Percentiles rank a stretch among this genome's conserved stretches.
These are phyloP conservation scores for Macquaria australasica DNA, from an alignment of 2,113 vertebrate species.

Conservation along the genomic window DNA sequence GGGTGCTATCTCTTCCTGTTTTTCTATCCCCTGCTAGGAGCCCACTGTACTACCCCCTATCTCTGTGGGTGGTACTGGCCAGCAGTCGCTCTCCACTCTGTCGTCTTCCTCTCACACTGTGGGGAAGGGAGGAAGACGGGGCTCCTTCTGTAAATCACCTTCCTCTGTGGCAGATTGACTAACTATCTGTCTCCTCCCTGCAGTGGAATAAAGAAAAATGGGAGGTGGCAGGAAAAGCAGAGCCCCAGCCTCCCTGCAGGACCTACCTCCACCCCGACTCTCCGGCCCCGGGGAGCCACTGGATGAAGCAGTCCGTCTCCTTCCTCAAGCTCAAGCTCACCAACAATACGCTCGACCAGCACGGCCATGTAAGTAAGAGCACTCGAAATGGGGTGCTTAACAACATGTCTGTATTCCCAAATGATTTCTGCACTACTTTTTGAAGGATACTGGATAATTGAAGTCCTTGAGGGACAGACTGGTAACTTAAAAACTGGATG, in stretches of 20 bases:
- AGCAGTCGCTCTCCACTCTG: slow-evolving; percentile 51
- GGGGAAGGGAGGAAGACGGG: slow-evolving; percentile 45
- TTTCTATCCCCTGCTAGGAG: slow-evolving; percentile 83
- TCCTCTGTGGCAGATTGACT: slow-evolving; percentile 33
- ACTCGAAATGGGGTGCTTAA: neutral
- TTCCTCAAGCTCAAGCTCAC: slow-evolving; percentile 95
- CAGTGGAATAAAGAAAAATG: slow-evolving; percentile 96
- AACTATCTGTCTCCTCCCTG: slow-evolving; percentile 49
- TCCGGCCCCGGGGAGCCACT: slow-evolving; percentile 92
- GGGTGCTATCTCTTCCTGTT: slow-evolving; percentile 86
- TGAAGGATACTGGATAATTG: neutral
- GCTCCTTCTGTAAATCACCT: slow-evolving; percentile 34
- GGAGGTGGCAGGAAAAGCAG: slow-evolving; percentile 94
- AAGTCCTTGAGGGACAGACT: neutral
- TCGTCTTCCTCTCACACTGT: slow-evolving; percentile 29
- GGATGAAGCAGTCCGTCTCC: slow-evolving; percentile 92
- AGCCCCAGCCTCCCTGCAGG: slow-evolving; percentile 92
- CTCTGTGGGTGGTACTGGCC: slow-evolving; percentile 76
- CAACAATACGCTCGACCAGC: slow-evolving; percentile 94
- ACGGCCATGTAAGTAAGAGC: slow-evolving; percentile 87
- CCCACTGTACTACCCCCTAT: slow-evolving; percentile 69
- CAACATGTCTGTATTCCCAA: neutral
- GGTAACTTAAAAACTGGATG: neutral
- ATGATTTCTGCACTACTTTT: neutral
- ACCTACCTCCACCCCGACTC: slow-evolving; percentile 93